A percentile compares a stretch with the other conserved stretches of the same genome.
phyloP scores from a whole-genome alignment of 2,113 vertebrate genomes.

The Baryphthengus martii region DNA sequence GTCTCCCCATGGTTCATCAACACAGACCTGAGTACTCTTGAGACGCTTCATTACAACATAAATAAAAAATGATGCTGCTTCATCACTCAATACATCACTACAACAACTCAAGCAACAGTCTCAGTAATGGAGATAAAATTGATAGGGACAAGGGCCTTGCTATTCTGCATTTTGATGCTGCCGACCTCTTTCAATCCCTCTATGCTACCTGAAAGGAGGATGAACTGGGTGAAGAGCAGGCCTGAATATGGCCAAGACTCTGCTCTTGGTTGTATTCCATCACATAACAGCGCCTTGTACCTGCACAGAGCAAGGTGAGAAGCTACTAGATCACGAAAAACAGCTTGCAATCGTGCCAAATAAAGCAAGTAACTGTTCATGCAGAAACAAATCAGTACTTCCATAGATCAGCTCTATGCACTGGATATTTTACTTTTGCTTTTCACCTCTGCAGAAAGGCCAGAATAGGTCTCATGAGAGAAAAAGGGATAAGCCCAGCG shows the following conservation, averaged over 20 bases:
- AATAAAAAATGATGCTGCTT: neutral
- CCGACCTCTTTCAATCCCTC: neutral
- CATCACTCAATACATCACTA: neutral
- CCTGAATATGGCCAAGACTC: rapidly evolving
- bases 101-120: neutral
- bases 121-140: neutral
- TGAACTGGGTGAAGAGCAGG: neutral
- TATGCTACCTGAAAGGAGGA: neutral
- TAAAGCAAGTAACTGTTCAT: neutral
- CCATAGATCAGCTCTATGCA: neutral
- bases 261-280: neutral
- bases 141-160: neutral
- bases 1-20: neutral
- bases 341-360: neutral
- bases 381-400: neutral
- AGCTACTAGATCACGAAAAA: neutral
- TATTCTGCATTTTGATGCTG: neutral
- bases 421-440: neutral
- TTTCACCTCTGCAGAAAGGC: neutral
- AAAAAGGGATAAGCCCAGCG: neutral
- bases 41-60: neutral
- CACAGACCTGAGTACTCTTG: neutral
- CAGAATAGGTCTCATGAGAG: neutral
- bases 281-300: rapidly evolving
- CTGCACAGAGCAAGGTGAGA: neutral